Percentiles rank a stretch among this genome's conserved stretches.
These are phyloP conservation scores for Clarias platycephalus DNA, from an alignment of 2,797 vertebrate genomes.

Conservation along the genomic window DNA sequence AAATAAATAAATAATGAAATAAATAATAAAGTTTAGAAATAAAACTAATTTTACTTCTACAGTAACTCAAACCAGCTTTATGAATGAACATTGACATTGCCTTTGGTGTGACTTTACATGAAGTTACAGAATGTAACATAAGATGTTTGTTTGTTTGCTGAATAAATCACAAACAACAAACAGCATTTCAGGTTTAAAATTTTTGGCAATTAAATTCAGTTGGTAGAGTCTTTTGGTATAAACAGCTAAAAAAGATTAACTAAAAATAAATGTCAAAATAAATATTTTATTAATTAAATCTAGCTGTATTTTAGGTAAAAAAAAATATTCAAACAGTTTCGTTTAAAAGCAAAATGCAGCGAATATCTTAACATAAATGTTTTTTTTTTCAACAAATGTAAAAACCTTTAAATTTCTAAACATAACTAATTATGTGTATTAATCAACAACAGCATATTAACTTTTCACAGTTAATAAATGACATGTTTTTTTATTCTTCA, in stretches of 20 bases:
- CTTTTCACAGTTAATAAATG: background rate
- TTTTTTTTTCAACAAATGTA: background rate
- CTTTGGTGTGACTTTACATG: background rate
- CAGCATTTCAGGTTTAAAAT: background rate
- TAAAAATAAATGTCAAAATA: background rate
- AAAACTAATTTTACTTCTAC: background rate
- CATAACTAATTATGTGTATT: background rate
- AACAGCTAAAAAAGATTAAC: background rate
- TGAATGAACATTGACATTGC: background rate
- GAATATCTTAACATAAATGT: background rate
- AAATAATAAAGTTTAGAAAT: background rate
- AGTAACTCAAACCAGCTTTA: background rate
- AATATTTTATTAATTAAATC: background rate
- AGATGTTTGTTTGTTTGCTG: background rate
- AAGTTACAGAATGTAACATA: background rate
- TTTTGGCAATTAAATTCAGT: background rate
- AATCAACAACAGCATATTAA: background rate
- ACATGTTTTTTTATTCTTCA: background rate
- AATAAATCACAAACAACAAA: background rate
- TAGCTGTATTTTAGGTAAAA: background rate
- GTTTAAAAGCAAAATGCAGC: background rate
- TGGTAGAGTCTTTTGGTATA: background rate
- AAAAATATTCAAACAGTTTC: background rate
- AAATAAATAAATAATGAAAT: background rate
- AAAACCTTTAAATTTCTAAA: background rate